phyloP scores from a whole-genome alignment of 2,797 vertebrate genomes.

The Cynopterus sphinx region DNA sequence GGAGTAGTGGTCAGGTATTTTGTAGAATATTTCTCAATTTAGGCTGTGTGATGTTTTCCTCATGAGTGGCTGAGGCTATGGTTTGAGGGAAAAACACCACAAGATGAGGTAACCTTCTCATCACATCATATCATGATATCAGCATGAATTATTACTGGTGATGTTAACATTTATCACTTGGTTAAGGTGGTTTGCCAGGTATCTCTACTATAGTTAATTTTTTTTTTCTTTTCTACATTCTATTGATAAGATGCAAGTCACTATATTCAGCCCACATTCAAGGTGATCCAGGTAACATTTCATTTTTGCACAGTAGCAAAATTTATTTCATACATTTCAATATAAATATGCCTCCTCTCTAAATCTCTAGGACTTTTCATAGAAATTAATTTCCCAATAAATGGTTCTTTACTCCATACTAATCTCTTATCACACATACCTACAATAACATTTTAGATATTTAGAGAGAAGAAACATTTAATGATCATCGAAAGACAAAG shows the following conservation, averaged over 20 bases:
- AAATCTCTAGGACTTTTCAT: neutral
- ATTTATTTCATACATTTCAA: slow-evolving; percentile 29
- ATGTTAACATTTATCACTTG: neutral
- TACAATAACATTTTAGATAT: neutral
- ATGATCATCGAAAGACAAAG: neutral
- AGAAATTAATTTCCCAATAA: neutral
- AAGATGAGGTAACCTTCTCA: neutral
- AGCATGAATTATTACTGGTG: neutral
- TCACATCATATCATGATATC: neutral
- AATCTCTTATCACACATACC: neutral
- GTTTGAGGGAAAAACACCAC: neutral
- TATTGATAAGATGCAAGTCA: neutral
- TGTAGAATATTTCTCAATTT: neutral
- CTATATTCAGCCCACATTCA: neutral
- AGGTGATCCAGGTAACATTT: neutral
- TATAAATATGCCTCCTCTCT: neutral
- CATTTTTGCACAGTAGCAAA: neutral
- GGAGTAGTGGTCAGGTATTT: neutral
- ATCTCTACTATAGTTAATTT: neutral
- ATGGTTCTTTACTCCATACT: neutral
- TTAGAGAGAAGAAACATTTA: neutral
- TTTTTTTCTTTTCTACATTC: neutral
- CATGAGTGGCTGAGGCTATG: neutral
- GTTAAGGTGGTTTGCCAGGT: neutral
- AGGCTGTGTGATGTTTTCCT: neutral